These are phyloP conservation scores for Epicampocera succincta DNA, from an alignment of 2,888 invertebrate species.

Conservation along the genomic window DNA sequence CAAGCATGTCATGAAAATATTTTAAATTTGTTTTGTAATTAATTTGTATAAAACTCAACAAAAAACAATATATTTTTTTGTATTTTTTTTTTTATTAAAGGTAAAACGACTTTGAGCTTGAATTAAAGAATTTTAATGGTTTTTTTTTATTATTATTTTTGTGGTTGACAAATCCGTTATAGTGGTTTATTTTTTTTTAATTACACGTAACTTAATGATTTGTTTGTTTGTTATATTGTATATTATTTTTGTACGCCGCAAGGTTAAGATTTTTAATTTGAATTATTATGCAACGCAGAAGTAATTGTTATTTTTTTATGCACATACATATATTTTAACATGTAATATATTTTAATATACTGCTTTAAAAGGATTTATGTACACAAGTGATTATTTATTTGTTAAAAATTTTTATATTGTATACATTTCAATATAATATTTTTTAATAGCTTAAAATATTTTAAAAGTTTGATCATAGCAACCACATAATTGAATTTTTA, in stretches of 20 bases:
- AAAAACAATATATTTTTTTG: constrained; percentile 50
- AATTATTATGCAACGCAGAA: constrained; percentile 14
- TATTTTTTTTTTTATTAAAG: constrained; percentile 4
- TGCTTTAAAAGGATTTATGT: not conserved
- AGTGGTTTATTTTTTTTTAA: not conserved
- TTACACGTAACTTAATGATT: constrained; percentile 19
- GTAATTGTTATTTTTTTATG: constrained; percentile 16
- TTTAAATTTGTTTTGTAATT: not conserved
- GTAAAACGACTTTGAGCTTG: constrained; percentile 9
- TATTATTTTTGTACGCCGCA: constrained; percentile 12
- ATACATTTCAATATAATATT: too few species aligned
- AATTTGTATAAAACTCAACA: constrained; percentile 33
- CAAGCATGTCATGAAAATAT: too few species aligned
- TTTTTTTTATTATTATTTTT: not conserved
- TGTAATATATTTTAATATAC: not conserved
- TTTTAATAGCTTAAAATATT: too few species aligned
- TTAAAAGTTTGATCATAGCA: too few species aligned
- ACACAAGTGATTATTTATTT: too few species aligned
- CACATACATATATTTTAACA: not conserved
- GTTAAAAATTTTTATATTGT: too few species aligned
- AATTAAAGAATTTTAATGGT: constrained; percentile 1
- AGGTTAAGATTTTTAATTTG: constrained; percentile 20
- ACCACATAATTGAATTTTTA: too few species aligned
- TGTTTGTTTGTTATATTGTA: constrained; percentile 33
- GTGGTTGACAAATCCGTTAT: constrained; percentile 15